Base-by-base conservation (phyloP, 1,140 invertebrate species). In the Heterodera carotae region DNA sequence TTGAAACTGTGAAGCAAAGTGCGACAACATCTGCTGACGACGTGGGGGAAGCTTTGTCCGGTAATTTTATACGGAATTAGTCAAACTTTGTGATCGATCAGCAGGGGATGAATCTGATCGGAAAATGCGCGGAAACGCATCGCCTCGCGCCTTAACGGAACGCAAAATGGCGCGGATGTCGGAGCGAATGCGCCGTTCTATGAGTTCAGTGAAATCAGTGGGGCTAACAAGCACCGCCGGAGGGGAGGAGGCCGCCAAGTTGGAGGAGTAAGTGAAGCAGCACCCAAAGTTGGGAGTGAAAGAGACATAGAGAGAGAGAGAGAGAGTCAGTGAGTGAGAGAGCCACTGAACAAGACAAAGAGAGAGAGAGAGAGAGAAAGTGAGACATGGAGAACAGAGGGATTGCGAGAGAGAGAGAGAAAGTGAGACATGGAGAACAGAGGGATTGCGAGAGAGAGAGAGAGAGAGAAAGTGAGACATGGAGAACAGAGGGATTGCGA, bases 201-300 rank as follows among this genome's bases (percentile, higher is more conserved):
- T 78, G 60, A 77, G 34, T 59, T 78, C 77, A 8, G 77, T 78
- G n/a, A 78, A 69, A 59, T 78, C 76, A 15, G 68, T 34, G 12
- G 64, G 48, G 56, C 43, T 73, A 5, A 56, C 48, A 18, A 29
- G 22, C 36, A 31, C 4, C 64, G 72, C 59, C 36, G 43, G 56
- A 74, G 33, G 48, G 48, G 48, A 56, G 15, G 48, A 56, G 22
- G 48, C 31, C 12, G 81, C 71, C 29, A 22, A 76, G 33, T 59
- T 82, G 48, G 78, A 80, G 22, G 81, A 82, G 69, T 70, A 81
- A 43, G 89, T 88, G 34, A 89, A 82, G 15, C 89, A 90, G 85
- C 83, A 89, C 34, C n/a, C n/a, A n/a, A n/a, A n/a, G n/a, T n/a
- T n/a, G n/a, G n/a, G n/a, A n/a, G n/a, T n/a, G n/a, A n/a, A n/a